Base-by-base conservation (phyloP, 2,113 vertebrate species). In the Lanius collurio region DNA sequence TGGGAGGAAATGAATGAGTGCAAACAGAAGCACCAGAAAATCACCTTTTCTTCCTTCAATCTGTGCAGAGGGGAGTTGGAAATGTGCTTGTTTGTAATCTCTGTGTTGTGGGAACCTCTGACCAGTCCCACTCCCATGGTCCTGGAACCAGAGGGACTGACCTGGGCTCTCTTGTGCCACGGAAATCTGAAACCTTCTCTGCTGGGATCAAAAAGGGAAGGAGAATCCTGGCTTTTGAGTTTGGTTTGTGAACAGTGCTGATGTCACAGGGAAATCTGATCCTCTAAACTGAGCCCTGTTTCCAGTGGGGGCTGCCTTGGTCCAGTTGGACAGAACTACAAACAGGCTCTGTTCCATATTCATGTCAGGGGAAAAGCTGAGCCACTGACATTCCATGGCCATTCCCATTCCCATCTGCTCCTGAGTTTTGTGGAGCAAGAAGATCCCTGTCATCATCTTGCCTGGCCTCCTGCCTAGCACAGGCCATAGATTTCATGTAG, bases 401-500 rank as follows among this genome's bases (percentile, higher is more conserved):
- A 52, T 86, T 47, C 28, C 47, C 28, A 21, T 41, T 85, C 52
- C 73, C 22, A 60, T 31, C 28, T 78, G 46, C 37, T 70, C 9
- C 2, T 14, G 27, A 26, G 44, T 64, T 55, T 60, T 35, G 37
- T 41, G 28, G 22, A 56, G 27, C 27, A 49, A 69, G 59, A 24
- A 33, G 31, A 44, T 12, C 10, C 3, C 22, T 44, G 3, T 30
- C 35, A 33, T 50, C 42, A 37, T 46, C 57, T 19, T 56, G 9
- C 42, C 49, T 87, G 39, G 37, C 35, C 20, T 89, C 21, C 41
- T 65, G 49, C 30, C 14, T 30, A 31, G 33, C 23, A 27, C 15
- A 37, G 31, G 10, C 9, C 4, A 2, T 13, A 35, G n/a, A 26
- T 41, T 73, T n/a, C 30, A 11, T 0, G 0, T 4, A 24, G 24